These are phyloP conservation scores for Mesocricetus auratus DNA, from an alignment of 2,113 vertebrate species.

Conservation along the genomic window DNA sequence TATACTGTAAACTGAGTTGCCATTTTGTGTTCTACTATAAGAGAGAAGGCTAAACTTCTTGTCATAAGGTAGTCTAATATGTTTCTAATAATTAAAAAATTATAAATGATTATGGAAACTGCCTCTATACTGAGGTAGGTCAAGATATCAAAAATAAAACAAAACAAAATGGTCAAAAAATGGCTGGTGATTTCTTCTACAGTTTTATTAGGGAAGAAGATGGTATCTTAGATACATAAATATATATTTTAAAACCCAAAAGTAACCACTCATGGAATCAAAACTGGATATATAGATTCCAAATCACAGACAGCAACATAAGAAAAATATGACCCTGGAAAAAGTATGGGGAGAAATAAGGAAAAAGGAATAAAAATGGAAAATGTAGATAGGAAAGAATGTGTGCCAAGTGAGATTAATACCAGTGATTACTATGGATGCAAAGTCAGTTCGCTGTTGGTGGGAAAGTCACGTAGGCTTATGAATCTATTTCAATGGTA, in stretches of 20 bases:
- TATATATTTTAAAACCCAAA: background rate
- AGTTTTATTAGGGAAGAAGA: constrained; percentile 50
- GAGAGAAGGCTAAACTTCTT: constrained; percentile 9
- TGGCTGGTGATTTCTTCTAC: background rate
- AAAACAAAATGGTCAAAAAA: background rate
- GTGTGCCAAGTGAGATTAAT: background rate
- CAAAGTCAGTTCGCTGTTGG: background rate
- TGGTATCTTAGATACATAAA: background rate
- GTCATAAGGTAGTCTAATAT: background rate
- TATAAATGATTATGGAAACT: constrained; percentile 34
- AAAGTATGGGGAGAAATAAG: background rate
- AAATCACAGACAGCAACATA: background rate
- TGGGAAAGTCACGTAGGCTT: background rate
- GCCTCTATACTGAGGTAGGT: background rate
- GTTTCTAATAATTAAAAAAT: constrained; percentile 26
- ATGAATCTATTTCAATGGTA: constrained; percentile 28
- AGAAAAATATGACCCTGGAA: background rate
- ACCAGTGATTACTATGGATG: background rate
- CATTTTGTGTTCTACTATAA: background rate
- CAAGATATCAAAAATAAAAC: constrained; percentile 1
- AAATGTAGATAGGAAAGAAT: background rate
- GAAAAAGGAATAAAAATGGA: background rate
- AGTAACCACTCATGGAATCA: background rate
- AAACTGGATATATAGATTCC: background rate
- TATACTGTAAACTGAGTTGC: background rate